These are phyloP conservation scores for Hedya salicella DNA, from an alignment of 2,888 invertebrate species.

Conservation along the genomic window DNA sequence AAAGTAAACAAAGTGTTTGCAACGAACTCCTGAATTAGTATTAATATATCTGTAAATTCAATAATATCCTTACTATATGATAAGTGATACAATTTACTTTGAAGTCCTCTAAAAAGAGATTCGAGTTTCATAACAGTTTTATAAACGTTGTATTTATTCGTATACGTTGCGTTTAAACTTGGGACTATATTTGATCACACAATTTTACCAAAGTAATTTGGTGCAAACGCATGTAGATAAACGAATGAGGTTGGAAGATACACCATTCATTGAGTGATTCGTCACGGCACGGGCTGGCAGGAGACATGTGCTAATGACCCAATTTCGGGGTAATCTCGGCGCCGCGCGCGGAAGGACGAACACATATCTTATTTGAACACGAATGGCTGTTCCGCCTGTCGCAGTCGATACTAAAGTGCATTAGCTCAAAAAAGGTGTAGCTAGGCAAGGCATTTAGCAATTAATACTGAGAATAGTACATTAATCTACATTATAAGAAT, in stretches of 20 bases:
- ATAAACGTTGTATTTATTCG: too few relatives aligned
- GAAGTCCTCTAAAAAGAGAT: too few relatives aligned
- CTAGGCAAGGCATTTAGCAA: conserved; percentile 12
- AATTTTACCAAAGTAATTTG: too few relatives aligned
- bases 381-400: background rate
- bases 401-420: conserved; percentile 28
- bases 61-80: too few relatives aligned
- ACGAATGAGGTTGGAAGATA: background rate
- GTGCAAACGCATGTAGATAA: too few relatives aligned
- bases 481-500: conserved; percentile 51
- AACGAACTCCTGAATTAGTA: too few relatives aligned
- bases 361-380: background rate
- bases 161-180: too few relatives aligned
- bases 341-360: conserved; percentile 9
- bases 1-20: too few relatives aligned
- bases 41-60: too few relatives aligned
- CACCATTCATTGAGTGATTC: conserved; percentile 5
- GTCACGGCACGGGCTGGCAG: conserved; percentile 8
- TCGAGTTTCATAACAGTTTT: too few relatives aligned
- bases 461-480: conserved; percentile 20
- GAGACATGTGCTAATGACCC: conserved; percentile 31
- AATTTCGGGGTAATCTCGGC: conserved; percentile 33
- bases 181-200: too few relatives aligned
- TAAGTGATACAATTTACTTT: too few relatives aligned
- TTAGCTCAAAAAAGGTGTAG: background rate